Base-by-base conservation (phyloP, 2,797 vertebrate genomes). In the Etheostoma perlongum region DNA sequence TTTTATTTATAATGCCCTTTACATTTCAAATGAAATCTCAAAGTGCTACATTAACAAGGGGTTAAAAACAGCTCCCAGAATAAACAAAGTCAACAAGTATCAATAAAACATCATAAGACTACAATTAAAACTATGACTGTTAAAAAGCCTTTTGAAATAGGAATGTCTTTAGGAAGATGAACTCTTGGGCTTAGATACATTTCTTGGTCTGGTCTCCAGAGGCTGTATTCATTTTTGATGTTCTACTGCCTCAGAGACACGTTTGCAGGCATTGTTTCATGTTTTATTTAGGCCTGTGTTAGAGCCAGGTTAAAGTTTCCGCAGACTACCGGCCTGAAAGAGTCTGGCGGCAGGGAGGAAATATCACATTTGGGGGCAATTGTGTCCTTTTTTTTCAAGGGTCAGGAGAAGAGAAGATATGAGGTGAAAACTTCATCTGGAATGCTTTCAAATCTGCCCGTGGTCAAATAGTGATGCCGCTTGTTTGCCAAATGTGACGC, bases 141-240 rank as follows among this genome's bases (percentile, higher is more conserved):
- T 23, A 23, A 23, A 23, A 23, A 23, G 21, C 21, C 21, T 23
- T 23, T 23, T 23, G 21, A 23, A 23, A 23, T 23, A 23, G 21
- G 21, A 23, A 23, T 23, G 21, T 23, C 21, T 23, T 23, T 23
- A 23, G 21, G 21, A 23, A 88, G 90, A 91, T 91, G 90, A 93
- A 93, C 92, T 91, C 82, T 79, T 52, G 79, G 87, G 88, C 87
- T 93, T 90, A 92, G 93, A 93, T 93, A 89, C 54, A 90, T 94
- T 93, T 95, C 89, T 88, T 82, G 59, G 79, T 92, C 84, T 84
- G 91, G 89, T 90, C 93, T 70, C 72, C 64, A 42, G 88, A 93
- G 86, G 86, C 76, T 57, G 65, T 89, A 94, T 95, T 79, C 93
- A 95, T 95, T 91, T 95, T 95, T 94, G 86, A 95, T 95, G 88